Percentiles rank a stretch among this genome's conserved stretches.
Conservation (phyloP, 2,113 vertebrate species). For the Proteles cristata region DNA sequence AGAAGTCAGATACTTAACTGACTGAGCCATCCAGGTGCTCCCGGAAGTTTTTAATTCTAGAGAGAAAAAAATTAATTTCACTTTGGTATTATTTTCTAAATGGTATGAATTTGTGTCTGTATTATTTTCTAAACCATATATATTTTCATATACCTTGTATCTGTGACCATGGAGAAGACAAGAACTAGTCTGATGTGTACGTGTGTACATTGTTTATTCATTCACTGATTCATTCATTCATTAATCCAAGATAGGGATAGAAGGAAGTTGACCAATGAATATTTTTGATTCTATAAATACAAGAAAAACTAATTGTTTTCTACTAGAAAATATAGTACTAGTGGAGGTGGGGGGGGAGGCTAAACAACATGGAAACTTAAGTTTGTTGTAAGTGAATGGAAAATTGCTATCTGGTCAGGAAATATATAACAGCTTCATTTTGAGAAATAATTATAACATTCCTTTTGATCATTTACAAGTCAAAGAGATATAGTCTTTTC, state of each 20-base stretch:
- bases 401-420: background rate
- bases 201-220: background rate
- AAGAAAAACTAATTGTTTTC: background rate
- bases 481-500: background rate
- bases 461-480: background rate
- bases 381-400: background rate
- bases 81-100: slow-evolving; percentile 32
- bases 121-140: background rate
- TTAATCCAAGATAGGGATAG: background rate
- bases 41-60: background rate
- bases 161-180: background rate
- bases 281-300: slow-evolving; percentile 8
- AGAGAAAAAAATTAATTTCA: background rate
- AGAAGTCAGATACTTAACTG: too few species aligned
- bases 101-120: accelerated
- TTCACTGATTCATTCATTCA: background rate
- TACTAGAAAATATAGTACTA: background rate
- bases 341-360: background rate
- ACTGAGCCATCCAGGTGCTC: too few species aligned
- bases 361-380: background rate
- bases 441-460: background rate
- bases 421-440: background rate
- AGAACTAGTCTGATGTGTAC: background rate
- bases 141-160: background rate
- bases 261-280: background rate